Conservation (phyloP, 2,113 vertebrate genomes). For the Fukomys damarensis region DNA sequence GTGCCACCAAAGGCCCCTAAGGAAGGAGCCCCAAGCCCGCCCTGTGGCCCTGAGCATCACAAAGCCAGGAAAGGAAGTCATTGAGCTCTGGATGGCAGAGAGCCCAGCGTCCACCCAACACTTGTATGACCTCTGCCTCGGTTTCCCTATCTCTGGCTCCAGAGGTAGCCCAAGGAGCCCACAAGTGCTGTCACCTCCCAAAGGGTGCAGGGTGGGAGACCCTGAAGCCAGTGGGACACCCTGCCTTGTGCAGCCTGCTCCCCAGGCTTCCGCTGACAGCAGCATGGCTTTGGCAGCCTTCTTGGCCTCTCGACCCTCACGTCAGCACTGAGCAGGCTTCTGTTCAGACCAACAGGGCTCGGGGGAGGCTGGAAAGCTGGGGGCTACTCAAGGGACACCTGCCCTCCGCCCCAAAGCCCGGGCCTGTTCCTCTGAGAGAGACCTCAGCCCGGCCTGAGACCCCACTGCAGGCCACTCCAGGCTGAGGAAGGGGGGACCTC, state of each 20-base stretch:
- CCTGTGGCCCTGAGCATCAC: accelerated
- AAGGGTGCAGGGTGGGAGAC: accelerated
- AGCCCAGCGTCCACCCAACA: accelerated
- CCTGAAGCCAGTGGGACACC: not conserved
- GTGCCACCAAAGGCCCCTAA: no score
- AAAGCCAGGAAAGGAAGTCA: no score
- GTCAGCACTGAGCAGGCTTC: accelerated
- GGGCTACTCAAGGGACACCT: accelerated
- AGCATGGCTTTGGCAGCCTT: not conserved
- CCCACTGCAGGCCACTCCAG: not conserved
- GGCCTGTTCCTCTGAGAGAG: not conserved
- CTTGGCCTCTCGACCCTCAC: not conserved
- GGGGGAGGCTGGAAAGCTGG: not conserved
- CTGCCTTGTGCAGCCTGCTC: not conserved
- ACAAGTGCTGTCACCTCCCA: accelerated
- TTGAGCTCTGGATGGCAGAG: not conserved
- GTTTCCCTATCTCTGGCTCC: not conserved
- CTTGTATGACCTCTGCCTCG: not conserved
- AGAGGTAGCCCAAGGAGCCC: not conserved
- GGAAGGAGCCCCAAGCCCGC: not conserved
- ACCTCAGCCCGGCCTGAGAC: accelerated
- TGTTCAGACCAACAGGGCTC: accelerated
- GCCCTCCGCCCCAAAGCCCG: not conserved
- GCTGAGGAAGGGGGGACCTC: no score
- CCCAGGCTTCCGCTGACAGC: accelerated